Conservation (phyloP, 2,113 vertebrate species). For the Burhinus bistriatus region DNA sequence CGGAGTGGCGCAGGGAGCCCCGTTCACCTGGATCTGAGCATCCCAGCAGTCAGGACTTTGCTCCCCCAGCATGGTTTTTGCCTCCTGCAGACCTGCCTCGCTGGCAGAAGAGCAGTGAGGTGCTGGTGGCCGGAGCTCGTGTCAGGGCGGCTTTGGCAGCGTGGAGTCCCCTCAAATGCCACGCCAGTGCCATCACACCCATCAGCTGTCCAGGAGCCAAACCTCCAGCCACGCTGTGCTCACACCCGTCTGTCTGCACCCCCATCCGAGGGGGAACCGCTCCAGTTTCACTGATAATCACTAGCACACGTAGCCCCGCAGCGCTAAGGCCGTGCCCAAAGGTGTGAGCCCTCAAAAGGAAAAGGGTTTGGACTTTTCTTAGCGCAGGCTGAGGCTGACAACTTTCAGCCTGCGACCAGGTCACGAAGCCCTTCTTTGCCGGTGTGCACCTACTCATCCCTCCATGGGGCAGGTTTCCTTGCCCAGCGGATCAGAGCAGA, state of each 20-base stretch:
- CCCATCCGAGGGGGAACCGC: accelerated
- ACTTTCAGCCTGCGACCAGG: not conserved
- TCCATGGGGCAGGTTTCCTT: not conserved
- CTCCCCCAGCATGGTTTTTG: not conserved
- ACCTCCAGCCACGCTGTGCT: not conserved
- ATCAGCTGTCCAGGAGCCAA: accelerated
- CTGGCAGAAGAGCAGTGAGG: not conserved
- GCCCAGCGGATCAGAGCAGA: slow-evolving; percentile 32
- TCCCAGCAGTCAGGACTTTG: not conserved
- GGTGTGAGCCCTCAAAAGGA: not conserved
- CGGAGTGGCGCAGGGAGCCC: accelerated
- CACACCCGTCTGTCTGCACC: accelerated
- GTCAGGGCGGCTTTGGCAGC: not conserved
- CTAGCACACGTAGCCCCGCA: not conserved
- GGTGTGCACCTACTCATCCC: not conserved
- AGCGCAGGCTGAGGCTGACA: not conserved
- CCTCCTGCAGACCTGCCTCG: accelerated
- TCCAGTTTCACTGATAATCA: not conserved
- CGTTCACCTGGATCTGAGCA: accelerated
- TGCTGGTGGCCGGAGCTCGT: not conserved
- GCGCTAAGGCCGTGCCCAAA: not conserved
- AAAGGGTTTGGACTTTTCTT: not conserved
- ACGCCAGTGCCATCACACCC: not conserved
- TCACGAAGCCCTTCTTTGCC: accelerated
- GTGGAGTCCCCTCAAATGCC: not conserved